These are phyloP conservation scores for Phanerotoma sp. DNA, from an alignment of 2,888 invertebrate species.

Conservation along the genomic window DNA sequence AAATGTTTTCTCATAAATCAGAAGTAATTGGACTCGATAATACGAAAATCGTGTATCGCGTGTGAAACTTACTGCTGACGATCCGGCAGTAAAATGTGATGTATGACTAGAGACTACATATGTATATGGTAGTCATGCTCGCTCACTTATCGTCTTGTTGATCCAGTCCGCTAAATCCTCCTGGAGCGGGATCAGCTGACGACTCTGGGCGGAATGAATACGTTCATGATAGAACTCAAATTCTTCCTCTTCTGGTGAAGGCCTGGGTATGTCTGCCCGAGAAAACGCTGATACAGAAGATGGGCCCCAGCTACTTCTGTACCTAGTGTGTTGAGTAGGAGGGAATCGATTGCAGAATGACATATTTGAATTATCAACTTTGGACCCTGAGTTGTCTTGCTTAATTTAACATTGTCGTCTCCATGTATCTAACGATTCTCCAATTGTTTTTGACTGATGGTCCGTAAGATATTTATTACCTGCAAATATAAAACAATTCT, in stretches of 20 bases:
- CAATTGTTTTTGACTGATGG: background rate
- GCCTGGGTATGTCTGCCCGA: constrained; percentile 50
- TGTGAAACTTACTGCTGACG: constrained; percentile 10
- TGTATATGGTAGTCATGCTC: background rate
- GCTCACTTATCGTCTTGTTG: constrained; percentile 79
- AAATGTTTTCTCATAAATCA: constrained; percentile 26
- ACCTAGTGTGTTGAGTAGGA: constrained; percentile 52
- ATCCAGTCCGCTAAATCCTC: constrained; percentile 90
- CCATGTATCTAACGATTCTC: background rate
- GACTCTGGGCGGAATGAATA: constrained; percentile 74
- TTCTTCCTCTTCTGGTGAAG: constrained; percentile 62
- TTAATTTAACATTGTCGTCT: background rate
- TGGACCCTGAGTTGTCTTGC: too few relatives aligned
- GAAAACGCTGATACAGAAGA: constrained; percentile 60
- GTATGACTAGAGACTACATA: background rate
- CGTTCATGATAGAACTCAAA: constrained; percentile 70
- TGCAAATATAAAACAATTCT: too few relatives aligned
- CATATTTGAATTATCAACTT: constrained; percentile 37
- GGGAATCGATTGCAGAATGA: constrained; percentile 56
- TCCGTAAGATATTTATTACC: too few relatives aligned
- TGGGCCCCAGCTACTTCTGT: constrained; percentile 66
- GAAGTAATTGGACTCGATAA: background rate
- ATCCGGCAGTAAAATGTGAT: constrained; percentile 9
- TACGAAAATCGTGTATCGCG: constrained; percentile 12
- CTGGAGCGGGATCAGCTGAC: constrained; percentile 78